A percentile compares a stretch with the other conserved stretches of the same genome.
Conservation (phyloP, 2,888 invertebrate species). For the Zaprionus obscuricornis region DNA sequence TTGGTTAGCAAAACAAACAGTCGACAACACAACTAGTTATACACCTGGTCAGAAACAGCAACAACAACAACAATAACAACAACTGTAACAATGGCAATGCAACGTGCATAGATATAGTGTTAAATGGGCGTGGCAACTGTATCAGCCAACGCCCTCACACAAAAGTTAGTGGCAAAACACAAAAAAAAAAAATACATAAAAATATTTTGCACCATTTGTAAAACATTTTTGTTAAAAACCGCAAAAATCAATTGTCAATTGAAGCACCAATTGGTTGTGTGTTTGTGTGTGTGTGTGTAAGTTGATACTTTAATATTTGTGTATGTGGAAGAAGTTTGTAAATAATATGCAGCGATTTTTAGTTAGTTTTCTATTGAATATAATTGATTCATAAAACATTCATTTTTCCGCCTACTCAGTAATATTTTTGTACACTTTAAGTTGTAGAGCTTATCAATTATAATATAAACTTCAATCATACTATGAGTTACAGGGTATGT, state of each 20-base stretch:
- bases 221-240: conserved; percentile 77
- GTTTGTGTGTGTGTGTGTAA: conserved; percentile 7
- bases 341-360: conserved; percentile 59
- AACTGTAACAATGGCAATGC: conserved; percentile 23
- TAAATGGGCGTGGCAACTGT: conserved; percentile 69
- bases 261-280: conserved; percentile 42
- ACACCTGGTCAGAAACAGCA: conserved; percentile 49
- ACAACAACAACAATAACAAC: conserved; percentile 23
- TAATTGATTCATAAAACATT: conserved; percentile 69
- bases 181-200: conserved; percentile 6
- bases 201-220: conserved; percentile 59
- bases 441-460: too few relatives aligned
- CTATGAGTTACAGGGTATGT: too few relatives aligned
- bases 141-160: conserved; percentile 15
- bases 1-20: conserved; percentile 78
- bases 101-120: conserved; percentile 49
- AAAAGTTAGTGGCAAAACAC: conserved; percentile 25
- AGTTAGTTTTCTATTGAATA: conserved; percentile 60
- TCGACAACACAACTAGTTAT: conserved; percentile 52
- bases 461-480: too few relatives aligned
- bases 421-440: too few relatives aligned
- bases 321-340: conserved; percentile 1
- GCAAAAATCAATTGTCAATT: conserved; percentile 81
- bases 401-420: conserved; percentile 10
- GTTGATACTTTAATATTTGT: conserved; percentile 9